Conservation (phyloP, 2,888 invertebrate species). For the Corbicula japonica region DNA sequence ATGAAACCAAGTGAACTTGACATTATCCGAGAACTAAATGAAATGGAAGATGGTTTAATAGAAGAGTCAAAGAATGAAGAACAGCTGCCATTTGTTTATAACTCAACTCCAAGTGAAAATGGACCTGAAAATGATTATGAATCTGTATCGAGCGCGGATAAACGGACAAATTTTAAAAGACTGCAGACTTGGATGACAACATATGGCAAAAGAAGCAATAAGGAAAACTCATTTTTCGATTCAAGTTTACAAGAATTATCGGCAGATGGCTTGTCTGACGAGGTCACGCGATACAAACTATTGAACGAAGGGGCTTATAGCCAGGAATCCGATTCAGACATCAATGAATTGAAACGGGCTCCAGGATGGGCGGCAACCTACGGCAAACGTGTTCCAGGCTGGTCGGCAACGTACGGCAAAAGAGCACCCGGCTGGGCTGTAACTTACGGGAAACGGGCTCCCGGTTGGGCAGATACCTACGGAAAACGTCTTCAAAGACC, state of each 20-base stretch:
- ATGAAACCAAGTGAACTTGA: conserved; percentile 3
- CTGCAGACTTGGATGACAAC: conserved; percentile 40
- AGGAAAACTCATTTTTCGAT: no score
- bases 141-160: background rate
- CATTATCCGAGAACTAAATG: background rate
- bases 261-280: no score
- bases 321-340: no score
- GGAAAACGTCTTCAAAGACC: conserved; percentile 48
- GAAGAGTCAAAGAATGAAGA: no score
- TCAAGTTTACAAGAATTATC: no score
- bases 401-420: conserved; percentile 45
- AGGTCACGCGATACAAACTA: no score
- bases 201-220: conserved; percentile 18
- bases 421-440: conserved; percentile 37
- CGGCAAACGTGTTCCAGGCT: conserved; percentile 35
- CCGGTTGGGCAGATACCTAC: conserved; percentile 38
- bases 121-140: background rate
- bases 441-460: conserved; percentile 16
- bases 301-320: no score
- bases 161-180: conserved; percentile 23
- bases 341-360: conserved; percentile 26
- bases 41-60: background rate
- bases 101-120: no score
- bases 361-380: conserved; percentile 36
- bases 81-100: no score